Evolutionary conservation across 2,797 vertebrate species (phyloP).

Genomic region (Cynodonichthys magdalenae): DNA sequence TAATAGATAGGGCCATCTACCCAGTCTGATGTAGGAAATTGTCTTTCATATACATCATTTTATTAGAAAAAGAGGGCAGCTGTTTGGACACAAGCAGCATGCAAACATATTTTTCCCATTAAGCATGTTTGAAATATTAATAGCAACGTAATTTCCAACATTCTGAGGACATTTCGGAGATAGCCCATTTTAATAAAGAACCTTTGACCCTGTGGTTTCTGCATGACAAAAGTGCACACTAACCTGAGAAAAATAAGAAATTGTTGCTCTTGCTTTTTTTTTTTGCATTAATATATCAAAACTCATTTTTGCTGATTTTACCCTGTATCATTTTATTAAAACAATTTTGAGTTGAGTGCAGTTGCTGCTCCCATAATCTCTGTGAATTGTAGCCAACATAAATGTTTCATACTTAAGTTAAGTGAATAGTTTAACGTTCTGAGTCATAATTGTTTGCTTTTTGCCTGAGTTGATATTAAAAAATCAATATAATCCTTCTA

Average conservation of each 20-base stretch:
- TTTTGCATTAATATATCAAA: constrained; percentile 2
- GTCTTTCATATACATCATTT: constrained; percentile 87
- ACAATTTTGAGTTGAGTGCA: neutral
- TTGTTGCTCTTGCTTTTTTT: constrained; percentile 24
- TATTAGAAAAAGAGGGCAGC: constrained; percentile 85
- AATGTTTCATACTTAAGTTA: neutral
- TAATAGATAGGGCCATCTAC: constrained; percentile 86
- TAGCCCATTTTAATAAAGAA: constrained; percentile 57
- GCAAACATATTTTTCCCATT: constrained; percentile 86
- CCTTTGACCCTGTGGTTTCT: constrained; percentile 54
- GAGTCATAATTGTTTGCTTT: neutral
- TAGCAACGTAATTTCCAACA: constrained; percentile 86
- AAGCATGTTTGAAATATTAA: constrained; percentile 89
- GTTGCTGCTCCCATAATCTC: neutral
- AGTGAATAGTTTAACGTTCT: neutral
- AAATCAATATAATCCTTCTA: neutral
- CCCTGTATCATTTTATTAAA: constrained; percentile 3
- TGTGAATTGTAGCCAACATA: neutral
- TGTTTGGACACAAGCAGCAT: constrained; percentile 73
- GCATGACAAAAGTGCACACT: constrained; percentile 52
- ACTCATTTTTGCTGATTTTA: neutral
- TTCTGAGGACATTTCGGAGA: constrained; percentile 61
- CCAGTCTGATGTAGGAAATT: constrained; percentile 83
- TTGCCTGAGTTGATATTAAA: neutral
- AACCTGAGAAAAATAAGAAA: constrained; percentile 33